Base-by-base conservation (phyloP, 2,888 invertebrate species). In the Zygaena filipendulae region DNA sequence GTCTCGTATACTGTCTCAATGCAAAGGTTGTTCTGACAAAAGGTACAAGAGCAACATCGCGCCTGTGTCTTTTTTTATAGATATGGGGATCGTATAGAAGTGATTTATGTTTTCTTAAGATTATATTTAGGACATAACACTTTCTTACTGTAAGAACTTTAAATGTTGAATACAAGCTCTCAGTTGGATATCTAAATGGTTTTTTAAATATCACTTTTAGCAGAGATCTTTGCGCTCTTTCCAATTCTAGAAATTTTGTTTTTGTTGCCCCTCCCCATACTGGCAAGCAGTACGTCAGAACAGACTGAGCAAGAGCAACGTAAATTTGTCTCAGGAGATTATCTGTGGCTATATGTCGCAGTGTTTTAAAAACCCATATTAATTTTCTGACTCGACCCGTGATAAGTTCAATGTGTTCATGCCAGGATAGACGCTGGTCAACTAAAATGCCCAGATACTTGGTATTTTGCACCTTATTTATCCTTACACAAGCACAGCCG, bases 251-350 rank as follows among this genome's bases (percentile, higher is more conserved):
- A n/a, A n/a, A n/a, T n/a, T n/a, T n/a, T n/a, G 30, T 30, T 24
- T 34, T 35, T 8, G 12, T 18, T 7, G 44, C 34, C 13, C 41
- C 41, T 29, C 40, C 36, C 35, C 32, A 37, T 13, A 27, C 19
- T 1, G 32, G 11, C 11, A 41, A 27, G 19, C 34, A 38, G 22
- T 33, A 33, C 3, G 26, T 23, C 11, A 33, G 9, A 19, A 30
- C 22, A 14, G 31, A 33, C 30, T 33, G 26, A 13, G 23, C 31
- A n/a, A 30, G 20, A 21, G 20, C 22, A 7, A 27, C 16, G 13
- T 34, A 37, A 20, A 34, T 32, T 30, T 22, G 9, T 6, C 21
- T 23, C 12, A 33, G 23, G 2, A 30, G 14, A 11, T 30, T 25
- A 21, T 23, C 18, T 14, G 27, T 23, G 2, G 25, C 18, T 6